Base-by-base conservation (phyloP, 2,797 vertebrate genomes). In the Clarias pachynema region DNA sequence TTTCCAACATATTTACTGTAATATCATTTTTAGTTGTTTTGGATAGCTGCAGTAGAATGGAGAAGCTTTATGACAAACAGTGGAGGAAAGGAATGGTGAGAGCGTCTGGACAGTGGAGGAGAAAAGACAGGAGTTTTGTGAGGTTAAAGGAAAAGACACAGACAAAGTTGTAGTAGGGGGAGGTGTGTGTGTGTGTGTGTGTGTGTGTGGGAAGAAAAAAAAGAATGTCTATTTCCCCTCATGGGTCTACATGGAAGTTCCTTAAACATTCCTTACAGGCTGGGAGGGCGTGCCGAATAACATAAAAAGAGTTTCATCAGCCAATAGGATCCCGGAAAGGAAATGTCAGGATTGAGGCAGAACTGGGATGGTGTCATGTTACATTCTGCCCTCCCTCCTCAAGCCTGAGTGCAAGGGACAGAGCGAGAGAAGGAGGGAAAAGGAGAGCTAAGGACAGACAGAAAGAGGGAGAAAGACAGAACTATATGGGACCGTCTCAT, bases 401-500 rank as follows among this genome's bases (percentile, higher is more conserved):
- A 83, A 82, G 84, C 62, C 26, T 49, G 81, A 89, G 88, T 89
- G 89, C 56, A 69, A 84, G 83, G 66, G 88, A 79, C 66, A 44
- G 90, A 85, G 84, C 56, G 74, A 70, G 60, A 59, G 81, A 75
- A 81, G 82, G 34, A 66, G 85, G 80, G 83, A 80, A 53, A 60
- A 68, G 72, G 88, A 81, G 57, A 74, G 83, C 70, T 68, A 63
- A 84, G 79, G 81, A 89, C 72, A 85, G 83, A 29, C 80, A 68
- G 86, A 84, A 62, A 85, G 81, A 77, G 80, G 79, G 66, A 73
- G 79, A 84, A 72, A 84, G 84, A 79, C 82, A 90, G 81, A 87
- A 83, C 77, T 86, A 70, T 82, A 88, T 69, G 86, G 89, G 89
- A 91, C 85, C 91, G 90, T 92, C 91, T 95, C 95, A 95, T 96